phyloP scores from a whole-genome alignment of 2,888 invertebrate species.

The Himalopsyche tibetana region DNA sequence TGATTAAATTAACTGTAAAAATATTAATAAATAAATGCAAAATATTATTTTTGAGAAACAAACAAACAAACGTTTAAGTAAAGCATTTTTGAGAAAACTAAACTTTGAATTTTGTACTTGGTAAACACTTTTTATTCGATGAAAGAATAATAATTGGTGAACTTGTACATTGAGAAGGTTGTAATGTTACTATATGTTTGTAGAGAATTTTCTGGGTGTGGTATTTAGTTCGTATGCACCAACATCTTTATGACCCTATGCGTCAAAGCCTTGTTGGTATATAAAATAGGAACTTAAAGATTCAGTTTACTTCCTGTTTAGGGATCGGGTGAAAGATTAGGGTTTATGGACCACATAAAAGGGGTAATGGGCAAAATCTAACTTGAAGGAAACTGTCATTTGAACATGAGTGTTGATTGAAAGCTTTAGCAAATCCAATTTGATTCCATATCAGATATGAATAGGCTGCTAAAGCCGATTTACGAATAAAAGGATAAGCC shows the following conservation, averaged over 20 bases:
- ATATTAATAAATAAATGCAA: no score
- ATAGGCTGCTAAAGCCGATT: not conserved
- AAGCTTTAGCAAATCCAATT: conserved; percentile 24
- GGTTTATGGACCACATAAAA: conserved; percentile 12
- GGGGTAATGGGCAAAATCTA: conserved; percentile 20
- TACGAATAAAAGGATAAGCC: conserved; percentile 10
- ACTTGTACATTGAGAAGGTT: no score
- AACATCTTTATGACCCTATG: not conserved
- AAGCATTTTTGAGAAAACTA: no score
- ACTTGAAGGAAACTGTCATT: conserved; percentile 30
- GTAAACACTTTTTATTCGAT: no score
- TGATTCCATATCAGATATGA: conserved; percentile 14
- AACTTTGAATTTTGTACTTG: no score
- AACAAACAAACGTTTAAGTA: no score
- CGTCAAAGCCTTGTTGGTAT: not conserved
- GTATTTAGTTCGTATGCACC: not conserved
- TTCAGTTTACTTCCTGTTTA: conserved; percentile 2
- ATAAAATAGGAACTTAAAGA: conserved; percentile 1
- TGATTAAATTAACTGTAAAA: no score
- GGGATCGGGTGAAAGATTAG: conserved; percentile 15
- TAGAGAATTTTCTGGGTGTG: no score
- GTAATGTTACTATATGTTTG: no score
- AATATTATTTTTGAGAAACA: no score
- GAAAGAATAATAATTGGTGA: no score
- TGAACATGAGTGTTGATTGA: conserved; percentile 34